A percentile compares a stretch with the other conserved stretches of the same genome.
Evolutionary conservation across 2,113 vertebrate genomes (phyloP).

Genomic region (Trematomus loennbergii): DNA sequence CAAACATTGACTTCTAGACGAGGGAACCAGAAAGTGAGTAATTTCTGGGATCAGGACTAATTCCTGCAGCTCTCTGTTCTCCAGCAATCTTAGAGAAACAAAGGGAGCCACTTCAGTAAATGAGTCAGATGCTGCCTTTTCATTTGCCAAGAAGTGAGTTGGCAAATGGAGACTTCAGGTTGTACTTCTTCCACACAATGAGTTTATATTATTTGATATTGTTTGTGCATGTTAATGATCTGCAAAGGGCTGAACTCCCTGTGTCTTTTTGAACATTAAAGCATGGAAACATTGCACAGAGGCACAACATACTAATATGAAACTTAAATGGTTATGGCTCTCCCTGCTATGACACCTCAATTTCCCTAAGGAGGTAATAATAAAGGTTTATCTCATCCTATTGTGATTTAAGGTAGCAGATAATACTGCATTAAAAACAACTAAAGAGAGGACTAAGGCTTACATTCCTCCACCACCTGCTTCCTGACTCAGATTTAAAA

Average conservation of each 20-base stretch:
- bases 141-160: not conserved
- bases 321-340: no score
- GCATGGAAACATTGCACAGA: no score
- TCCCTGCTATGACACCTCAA: no score
- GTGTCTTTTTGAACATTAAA: no score
- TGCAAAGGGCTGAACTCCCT: no score
- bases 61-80: not conserved
- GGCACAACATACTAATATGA: no score
- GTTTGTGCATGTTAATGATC: no score
- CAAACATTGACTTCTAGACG: no score
- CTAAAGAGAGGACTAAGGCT: slow-evolving; percentile 30
- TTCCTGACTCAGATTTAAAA: slow-evolving; percentile 43
- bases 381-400: no score
- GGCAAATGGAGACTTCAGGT: not conserved
- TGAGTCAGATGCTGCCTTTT: slow-evolving; percentile 13
- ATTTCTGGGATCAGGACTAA: no score
- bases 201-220: not conserved
- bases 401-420: slow-evolving; percentile 17
- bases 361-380: no score
- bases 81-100: not conserved
- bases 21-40: no score
- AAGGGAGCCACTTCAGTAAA: slow-evolving; percentile 32
- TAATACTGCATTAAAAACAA: slow-evolving; percentile 3
- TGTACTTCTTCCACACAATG: not conserved
- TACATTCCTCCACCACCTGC: slow-evolving; percentile 44